Percentiles rank a stretch among this genome's conserved stretches.
These are phyloP conservation scores for Limnephilus auricula DNA, from an alignment of 2,888 invertebrate genomes.

Conservation along the genomic window DNA sequence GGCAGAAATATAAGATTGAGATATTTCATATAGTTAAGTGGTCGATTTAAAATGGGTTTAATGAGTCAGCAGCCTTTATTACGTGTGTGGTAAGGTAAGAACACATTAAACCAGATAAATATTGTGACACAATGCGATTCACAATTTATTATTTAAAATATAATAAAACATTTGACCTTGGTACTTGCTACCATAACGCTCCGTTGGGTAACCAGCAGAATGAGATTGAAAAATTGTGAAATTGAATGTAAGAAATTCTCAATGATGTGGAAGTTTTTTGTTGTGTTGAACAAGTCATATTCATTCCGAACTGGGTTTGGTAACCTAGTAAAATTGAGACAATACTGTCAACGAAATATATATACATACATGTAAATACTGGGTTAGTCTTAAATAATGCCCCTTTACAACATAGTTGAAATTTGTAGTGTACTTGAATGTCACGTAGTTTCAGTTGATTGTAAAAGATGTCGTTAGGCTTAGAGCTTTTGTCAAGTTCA, in stretches of 20 bases:
- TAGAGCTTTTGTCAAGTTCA: too few relatives aligned
- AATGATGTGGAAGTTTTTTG: neutral
- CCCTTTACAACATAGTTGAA: too few relatives aligned
- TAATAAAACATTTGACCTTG: neutral
- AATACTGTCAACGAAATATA: too few relatives aligned
- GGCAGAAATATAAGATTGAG: too few relatives aligned
- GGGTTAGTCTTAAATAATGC: too few relatives aligned
- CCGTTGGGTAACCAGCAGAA: neutral
- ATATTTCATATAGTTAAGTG: neutral
- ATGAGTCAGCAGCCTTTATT: neutral
- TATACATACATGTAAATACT: too few relatives aligned
- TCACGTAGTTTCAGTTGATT: too few relatives aligned
- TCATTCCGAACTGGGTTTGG: neutral
- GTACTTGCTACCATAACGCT: neutral
- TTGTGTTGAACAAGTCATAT: neutral
- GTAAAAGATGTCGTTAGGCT: too few relatives aligned
- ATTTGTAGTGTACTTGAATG: too few relatives aligned
- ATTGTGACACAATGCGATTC: neutral
- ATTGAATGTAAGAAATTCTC: neutral
- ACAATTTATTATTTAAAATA: neutral
- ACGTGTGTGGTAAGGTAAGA: neutral
- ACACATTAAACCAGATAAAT: neutral
- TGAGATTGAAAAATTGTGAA: neutral
- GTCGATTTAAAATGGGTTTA: neutral
- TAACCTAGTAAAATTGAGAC: neutral